phyloP scores from a whole-genome alignment of 92 coral and sea anemone species.

The Epizoanthus rinbou region DNA sequence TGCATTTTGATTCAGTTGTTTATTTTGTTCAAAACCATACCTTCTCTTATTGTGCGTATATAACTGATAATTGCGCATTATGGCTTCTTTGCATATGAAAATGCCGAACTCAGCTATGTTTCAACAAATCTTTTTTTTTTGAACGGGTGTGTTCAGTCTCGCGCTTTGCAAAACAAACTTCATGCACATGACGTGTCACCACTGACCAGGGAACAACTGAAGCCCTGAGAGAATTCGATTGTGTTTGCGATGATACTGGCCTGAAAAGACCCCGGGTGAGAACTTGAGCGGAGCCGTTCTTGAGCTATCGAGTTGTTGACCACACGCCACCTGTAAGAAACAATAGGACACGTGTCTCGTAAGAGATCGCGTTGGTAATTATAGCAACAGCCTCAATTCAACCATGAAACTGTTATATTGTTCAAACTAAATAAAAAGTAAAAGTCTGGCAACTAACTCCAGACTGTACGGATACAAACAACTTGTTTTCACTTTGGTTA shows the following conservation, averaged over 20 bases:
- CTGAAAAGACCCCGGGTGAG: neutral
- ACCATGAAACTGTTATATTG: slow-evolving; percentile 34
- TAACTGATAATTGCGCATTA: too few species aligned
- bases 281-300: slow-evolving; percentile 7
- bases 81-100: too few species aligned
- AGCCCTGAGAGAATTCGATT: neutral
- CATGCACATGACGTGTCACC: neutral
- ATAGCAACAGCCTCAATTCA: neutral
- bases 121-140: too few species aligned
- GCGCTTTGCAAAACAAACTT: too few species aligned
- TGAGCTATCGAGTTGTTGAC: neutral
- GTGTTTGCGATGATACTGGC: neutral
- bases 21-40: neutral
- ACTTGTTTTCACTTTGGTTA: neutral
- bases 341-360: slow-evolving; percentile 30
- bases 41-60: too few species aligned
- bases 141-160: too few species aligned
- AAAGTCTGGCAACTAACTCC: neutral
- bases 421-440: neutral
- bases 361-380: slow-evolving; percentile 28
- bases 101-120: too few species aligned
- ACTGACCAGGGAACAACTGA: neutral
- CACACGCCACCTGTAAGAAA: slow-evolving; percentile 28
- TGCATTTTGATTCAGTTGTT: neutral
- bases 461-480: slow-evolving; percentile 5